Conservation (phyloP, 2,113 vertebrate species). For the Chrysemys picta region DNA sequence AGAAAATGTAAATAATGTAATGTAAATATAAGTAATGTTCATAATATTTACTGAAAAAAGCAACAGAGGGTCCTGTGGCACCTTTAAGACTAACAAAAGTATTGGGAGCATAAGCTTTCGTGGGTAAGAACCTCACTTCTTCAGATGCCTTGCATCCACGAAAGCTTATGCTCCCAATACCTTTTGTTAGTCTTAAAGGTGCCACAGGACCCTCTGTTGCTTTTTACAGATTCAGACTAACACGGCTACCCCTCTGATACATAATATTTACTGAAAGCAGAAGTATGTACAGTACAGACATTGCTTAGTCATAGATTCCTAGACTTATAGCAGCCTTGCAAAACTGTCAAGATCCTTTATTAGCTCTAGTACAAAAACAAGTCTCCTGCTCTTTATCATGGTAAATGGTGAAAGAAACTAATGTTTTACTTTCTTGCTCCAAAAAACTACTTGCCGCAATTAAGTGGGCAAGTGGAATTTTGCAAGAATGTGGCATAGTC, state of each 20-base stretch:
- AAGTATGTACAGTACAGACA: not conserved
- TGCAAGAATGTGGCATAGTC: not conserved
- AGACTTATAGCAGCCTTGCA: not conserved
- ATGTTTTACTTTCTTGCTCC: not conserved
- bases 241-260: too few species aligned
- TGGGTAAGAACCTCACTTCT: too few species aligned
- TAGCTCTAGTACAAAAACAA: not conserved
- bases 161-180: too few species aligned
- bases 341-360: not conserved
- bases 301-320: not conserved
- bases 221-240: too few species aligned
- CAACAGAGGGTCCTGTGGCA: too few species aligned
- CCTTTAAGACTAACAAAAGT: too few species aligned
- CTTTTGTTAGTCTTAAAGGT: too few species aligned
- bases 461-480: not conserved
- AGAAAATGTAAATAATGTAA: conserved; percentile 43
- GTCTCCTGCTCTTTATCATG: not conserved
- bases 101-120: too few species aligned
- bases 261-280: not conserved
- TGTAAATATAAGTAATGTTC: not conserved
- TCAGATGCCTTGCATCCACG: too few species aligned
- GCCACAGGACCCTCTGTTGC: too few species aligned
- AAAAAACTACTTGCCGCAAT: not conserved
- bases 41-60: not conserved
- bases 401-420: not conserved